Evolutionary conservation across 2,888 invertebrate genomes (phyloP).

Genomic region (Drosophila neutralis): DNA sequence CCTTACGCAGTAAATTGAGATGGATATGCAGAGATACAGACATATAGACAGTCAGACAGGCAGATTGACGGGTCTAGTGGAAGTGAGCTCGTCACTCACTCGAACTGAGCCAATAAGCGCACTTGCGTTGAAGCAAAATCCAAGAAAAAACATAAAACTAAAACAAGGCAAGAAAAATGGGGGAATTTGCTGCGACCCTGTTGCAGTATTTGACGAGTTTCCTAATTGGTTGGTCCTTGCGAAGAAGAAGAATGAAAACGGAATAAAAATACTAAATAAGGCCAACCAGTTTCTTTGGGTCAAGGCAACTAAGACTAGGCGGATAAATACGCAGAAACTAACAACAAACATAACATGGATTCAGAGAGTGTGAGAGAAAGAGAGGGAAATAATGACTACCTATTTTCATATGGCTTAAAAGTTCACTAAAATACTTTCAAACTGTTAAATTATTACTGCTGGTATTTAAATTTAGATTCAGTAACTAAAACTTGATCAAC

Average conservation of each 20-base stretch:
- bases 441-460: background rate
- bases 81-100: constrained; percentile 39
- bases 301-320: constrained; percentile 24
- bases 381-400: background rate
- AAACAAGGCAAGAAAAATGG: constrained; percentile 22
- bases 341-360: background rate
- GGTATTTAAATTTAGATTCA: background rate
- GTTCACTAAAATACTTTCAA: background rate
- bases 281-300: constrained; percentile 24
- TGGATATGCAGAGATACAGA: constrained; percentile 39
- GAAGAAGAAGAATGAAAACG: constrained; percentile 5
- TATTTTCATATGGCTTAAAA: background rate
- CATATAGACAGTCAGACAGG: constrained; percentile 14
- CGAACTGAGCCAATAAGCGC: constrained; percentile 42
- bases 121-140: constrained; percentile 26
- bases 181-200: constrained; percentile 27
- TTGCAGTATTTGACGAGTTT: constrained; percentile 32
- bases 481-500: background rate
- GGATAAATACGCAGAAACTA: constrained; percentile 6
- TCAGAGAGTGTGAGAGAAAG: background rate
- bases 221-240: constrained; percentile 46
- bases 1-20: constrained; percentile 75
- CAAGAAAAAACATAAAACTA: background rate
- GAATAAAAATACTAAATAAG: constrained; percentile 31
- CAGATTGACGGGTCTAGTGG: constrained; percentile 24